These are phyloP conservation scores for Anastrepha obliqua DNA, from an alignment of 1,140 invertebrate species.

Conservation along the genomic window DNA sequence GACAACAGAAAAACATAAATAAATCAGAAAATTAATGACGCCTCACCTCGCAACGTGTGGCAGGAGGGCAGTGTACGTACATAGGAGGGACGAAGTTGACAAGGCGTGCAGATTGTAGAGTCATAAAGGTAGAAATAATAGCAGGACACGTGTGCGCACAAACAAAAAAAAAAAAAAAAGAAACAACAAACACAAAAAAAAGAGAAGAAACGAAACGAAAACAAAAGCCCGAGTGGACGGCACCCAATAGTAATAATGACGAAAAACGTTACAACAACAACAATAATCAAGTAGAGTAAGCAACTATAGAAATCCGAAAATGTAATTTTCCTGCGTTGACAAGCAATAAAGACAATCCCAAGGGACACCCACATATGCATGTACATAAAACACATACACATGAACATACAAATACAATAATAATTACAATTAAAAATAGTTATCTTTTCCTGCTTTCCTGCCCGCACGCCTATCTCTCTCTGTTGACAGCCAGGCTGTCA, in stretches of 20 bases:
- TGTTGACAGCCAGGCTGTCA: not conserved
- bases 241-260: not conserved
- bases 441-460: not conserved
- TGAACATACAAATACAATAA: not conserved
- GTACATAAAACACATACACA: not conserved
- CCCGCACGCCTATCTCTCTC: not conserved
- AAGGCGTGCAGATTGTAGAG: not conserved
- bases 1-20: slow-evolving; percentile 20
- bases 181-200: too few relatives aligned
- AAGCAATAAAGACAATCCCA: slow-evolving; percentile 32
- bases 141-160: slow-evolving; percentile 14
- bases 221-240: too few relatives aligned
- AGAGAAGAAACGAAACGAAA: too few relatives aligned
- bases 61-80: not conserved
- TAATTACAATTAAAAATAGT: not conserved
- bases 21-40: slow-evolving; percentile 51
- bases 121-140: slow-evolving; percentile 29
- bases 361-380: not conserved
- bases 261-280: slow-evolving; percentile 10
- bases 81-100: too few relatives aligned
- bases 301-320: slow-evolving; percentile 13
- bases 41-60: slow-evolving; percentile 4
- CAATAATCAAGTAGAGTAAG: not conserved
- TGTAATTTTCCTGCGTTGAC: slow-evolving; percentile 42
- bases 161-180: not conserved